Evolutionary conservation across 1,140 invertebrate genomes (phyloP), one percentile per base, ranked within the genome.

Genomic region (Amyelois transitella): DNA sequence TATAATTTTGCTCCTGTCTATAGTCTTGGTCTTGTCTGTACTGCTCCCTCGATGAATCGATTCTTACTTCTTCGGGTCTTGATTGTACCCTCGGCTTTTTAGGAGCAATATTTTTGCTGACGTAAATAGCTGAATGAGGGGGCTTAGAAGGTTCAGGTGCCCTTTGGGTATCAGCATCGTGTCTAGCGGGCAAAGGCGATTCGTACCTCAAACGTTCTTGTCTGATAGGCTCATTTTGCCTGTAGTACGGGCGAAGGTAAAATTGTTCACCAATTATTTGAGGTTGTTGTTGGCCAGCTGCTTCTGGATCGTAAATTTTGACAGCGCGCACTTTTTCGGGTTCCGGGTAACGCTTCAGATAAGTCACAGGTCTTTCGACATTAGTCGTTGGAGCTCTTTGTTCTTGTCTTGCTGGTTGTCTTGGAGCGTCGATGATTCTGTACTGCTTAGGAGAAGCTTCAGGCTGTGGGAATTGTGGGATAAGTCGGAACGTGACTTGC

Each of bases 361-460:
- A 88, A 17, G 81, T 60, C 1, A 88, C 55, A n/a, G 85, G 82
- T 45, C 84, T 69, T 62, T 88, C 85, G 20, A 77, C 58, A 20
- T 57, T 74, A n/a, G 62, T 53, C 7, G 67, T 53, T 25, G 66
- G 55, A 18, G 75, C 54, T 18, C 75, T 65, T 58, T 77, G 76
- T 58, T 86, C 79, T 55, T 77, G 78, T 50, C 73, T 77, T 0
- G 70, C 47, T 8, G 62, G 49, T 56, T 76, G 59, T 62, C 75
- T 72, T 12, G 81, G 74, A 17, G 71, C 66, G 50, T 86, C 81
- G 2, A 82, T 45, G 12, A 86, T 66, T 59, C 81, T 72, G 53
- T 75, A 88, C 47, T 88, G 82, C 52, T 86, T 86, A 17, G 77
- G 81, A 6, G 75, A 38, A 6, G 71, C 71, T 75, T 86, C 82